Conservation (phyloP, 2,797 vertebrate genomes). For the Phoxinus dragarum region DNA sequence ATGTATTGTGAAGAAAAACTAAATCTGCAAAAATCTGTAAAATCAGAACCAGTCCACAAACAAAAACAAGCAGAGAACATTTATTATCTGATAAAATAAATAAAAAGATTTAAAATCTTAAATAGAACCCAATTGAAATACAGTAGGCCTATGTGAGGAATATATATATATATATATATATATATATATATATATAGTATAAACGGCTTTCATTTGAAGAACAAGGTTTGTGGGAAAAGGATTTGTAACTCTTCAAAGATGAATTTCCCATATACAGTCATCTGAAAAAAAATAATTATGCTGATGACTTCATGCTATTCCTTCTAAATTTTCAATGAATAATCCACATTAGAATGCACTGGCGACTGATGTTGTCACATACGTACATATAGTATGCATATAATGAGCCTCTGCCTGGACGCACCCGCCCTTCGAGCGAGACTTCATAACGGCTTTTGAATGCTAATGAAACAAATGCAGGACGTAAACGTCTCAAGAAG, state of each 20-base stretch:
- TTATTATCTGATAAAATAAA: too few species aligned
- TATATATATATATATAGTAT: not conserved
- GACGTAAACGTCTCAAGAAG: slow-evolving; percentile 1
- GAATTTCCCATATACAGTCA: slow-evolving; percentile 23
- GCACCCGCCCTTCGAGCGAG: not conserved
- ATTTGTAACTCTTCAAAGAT: slow-evolving; percentile 15
- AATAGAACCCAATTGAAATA: too few species aligned
- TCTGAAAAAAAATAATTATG: slow-evolving; percentile 20
- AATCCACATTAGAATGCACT: slow-evolving; percentile 15
- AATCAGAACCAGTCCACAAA: too few species aligned
- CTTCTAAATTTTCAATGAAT: not conserved
- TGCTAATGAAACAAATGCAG: slow-evolving; percentile 28
- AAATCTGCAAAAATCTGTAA: too few species aligned
- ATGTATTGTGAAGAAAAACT: too few species aligned
- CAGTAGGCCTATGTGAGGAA: too few species aligned
- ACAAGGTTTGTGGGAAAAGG: not conserved
- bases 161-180: too few species aligned
- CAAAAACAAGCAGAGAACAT: too few species aligned
- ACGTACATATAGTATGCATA: not conserved
- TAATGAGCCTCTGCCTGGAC: slow-evolving; percentile 29
- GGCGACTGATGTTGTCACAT: slow-evolving; percentile 16
- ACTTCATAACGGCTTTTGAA: slow-evolving; percentile 18
- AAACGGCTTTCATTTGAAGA: slow-evolving; percentile 7
- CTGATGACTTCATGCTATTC: slow-evolving; percentile 29
- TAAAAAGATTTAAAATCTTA: too few species aligned